Base-by-base conservation (phyloP, 2,888 invertebrate genomes). In the Conistra vaccinii region DNA sequence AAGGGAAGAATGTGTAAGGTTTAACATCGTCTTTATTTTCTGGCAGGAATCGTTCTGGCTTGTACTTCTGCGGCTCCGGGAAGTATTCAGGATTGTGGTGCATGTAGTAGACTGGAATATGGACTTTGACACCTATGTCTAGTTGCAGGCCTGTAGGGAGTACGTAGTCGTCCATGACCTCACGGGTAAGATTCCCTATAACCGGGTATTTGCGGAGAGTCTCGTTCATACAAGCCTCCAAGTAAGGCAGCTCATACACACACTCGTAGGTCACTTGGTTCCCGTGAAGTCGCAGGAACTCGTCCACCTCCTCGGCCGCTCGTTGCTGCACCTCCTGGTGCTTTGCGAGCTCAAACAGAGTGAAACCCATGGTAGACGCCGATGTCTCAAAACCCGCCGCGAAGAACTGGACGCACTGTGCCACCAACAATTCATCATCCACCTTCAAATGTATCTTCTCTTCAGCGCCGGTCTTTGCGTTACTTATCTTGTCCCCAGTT, bases 361-460 rank as follows among this genome's bases (percentile, higher is more conserved):
- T 89, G 53, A 89, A 89, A 17, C 88, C 87, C 20, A 92, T 76
- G 0, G 92, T 92, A 0, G 89, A 88, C 0, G 94, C 85, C 1
- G 94, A 92, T 0, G 94, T 93, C 45, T 95, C 94, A 42, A 88
- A 94, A 3, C 95, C 94, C 20, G 93, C 94, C 1, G 78, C 90
- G 35, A 94, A 95, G 63, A 97, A 97, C 0, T 96, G 84, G 12
- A 96, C 91, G 1, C 96, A 95, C 69, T 97, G 97, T 0, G 97
- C 95, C 0, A 95, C 93, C 29, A 97, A 80, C 60, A 97, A 89
- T 1, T 96, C 91, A 26, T 96, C 86, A 1, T 93, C 92, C 1
- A 97, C 85, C 7, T 91, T 87, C 2, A 93, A 58, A 0, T 78
- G 63, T 29, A 89, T 69, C 32, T 85, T 90, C 10, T 90, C 87